Evolutionary conservation across 2,113 vertebrate species (phyloP).

Genomic region (Isurus oxyrinchus): DNA sequence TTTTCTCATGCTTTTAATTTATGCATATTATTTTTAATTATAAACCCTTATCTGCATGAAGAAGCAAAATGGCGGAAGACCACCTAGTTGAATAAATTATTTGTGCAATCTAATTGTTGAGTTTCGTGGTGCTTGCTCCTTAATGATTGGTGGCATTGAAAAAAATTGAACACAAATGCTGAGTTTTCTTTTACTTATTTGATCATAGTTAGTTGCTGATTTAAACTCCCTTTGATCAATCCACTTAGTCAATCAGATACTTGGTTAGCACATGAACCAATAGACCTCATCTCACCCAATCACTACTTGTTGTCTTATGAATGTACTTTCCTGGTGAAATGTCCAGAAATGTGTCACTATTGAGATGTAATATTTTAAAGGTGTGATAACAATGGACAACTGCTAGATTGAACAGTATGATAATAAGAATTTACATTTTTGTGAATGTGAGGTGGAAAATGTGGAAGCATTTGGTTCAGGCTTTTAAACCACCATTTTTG

Average conservation of each 20-base stretch:
- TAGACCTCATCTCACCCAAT: neutral
- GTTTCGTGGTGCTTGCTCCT: neutral
- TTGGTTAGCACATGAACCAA: neutral
- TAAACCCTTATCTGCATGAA: neutral
- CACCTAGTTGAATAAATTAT: neutral
- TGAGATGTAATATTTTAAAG: neutral
- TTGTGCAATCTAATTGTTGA: neutral
- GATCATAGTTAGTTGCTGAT: neutral
- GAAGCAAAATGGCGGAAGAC: neutral
- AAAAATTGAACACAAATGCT: neutral
- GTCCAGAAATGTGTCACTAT: neutral
- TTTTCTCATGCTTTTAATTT: neutral
- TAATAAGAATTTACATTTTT: neutral
- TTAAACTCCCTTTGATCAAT: neutral
- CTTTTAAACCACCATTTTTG: neutral
- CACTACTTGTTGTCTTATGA: neutral
- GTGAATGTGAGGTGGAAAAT: neutral
- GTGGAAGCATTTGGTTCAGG: neutral
- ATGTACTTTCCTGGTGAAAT: neutral
- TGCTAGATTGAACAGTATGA: neutral
- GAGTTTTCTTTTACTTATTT: neutral
- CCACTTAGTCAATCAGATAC: neutral
- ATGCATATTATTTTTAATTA: neutral
- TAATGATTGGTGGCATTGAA: neutral
- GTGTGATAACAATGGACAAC: neutral